Evolutionary conservation across 2,797 vertebrate genomes (phyloP), one percentile per base, ranked within the genome.

Genomic region (Pyrrhura leucotis): DNA sequence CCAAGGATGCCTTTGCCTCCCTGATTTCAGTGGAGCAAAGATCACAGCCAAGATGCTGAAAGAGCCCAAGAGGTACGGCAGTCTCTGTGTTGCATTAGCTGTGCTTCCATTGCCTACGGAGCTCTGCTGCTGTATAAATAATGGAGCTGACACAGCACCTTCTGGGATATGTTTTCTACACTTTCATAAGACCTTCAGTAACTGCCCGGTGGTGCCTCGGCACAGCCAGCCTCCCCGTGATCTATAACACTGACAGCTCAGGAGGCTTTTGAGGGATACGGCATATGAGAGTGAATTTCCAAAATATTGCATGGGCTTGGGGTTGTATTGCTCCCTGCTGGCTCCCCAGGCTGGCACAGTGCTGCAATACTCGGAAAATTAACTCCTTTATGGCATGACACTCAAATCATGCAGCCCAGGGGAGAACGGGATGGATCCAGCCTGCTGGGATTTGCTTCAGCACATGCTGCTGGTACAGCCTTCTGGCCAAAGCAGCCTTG

Each of bases 281-380:
- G 73, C 42, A 19, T 4, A 88, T 58, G 59, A 40, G 77, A 91
- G 74, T 1, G 29, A 77, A 90, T 92, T 95, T 94, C 91, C 89
- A 35, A 82, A 93, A 63, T 79, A 86, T 91, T 96, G 96, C 83
- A 33, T 25, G 44, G 74, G 61, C 47, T 92, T 91, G 83, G 73
- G 77, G 21, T 81, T 96, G 74, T 86, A 84, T 61, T 91, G 80
- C 89, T 96, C 89, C 95, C 91, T 86, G 63, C 56, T 95, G 93
- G 91, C 74, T 73, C 67, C 74, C 54, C 1, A 11, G 62, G 66
- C 72, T 91, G 2, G 0, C 12, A 6, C 59, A 40, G 40, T 29
- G 39, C 75, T 95, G 88, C 75, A 86, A 21, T 61, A 44, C 82
- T 76, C 59, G 33, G 67, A 39, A 93, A 95, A 82, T 85, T 25